These are phyloP conservation scores for Pterocles orientalis DNA, from an alignment of 2,113 vertebrate genomes.

Conservation along the genomic window DNA sequence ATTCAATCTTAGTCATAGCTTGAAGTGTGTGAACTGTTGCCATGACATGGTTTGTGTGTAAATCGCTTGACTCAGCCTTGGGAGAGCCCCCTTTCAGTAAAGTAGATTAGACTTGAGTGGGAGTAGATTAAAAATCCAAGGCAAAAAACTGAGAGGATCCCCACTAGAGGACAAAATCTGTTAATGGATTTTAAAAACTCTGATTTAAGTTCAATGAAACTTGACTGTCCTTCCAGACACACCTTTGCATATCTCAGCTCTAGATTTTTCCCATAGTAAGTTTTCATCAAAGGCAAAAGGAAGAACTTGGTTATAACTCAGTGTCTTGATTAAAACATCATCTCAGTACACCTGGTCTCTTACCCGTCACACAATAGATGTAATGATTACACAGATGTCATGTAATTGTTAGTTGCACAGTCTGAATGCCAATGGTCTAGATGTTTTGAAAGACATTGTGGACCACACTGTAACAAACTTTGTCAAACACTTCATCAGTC, in stretches of 20 bases:
- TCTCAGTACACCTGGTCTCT: not conserved
- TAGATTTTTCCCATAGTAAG: not conserved
- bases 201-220: not conserved
- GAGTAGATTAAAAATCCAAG: not conserved
- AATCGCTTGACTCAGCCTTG: not conserved
- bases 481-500: not conserved
- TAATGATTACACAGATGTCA: not conserved
- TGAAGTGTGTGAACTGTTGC: not conserved
- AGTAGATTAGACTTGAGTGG: not conserved
- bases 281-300: not conserved
- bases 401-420: not conserved
- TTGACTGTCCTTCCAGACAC: not conserved
- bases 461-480: not conserved
- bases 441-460: not conserved
- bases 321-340: not conserved
- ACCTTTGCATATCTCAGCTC: not conserved
- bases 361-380: not conserved
- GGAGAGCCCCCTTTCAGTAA: not conserved
- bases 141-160: rapidly evolving
- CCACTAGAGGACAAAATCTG: not conserved
- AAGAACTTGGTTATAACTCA: not conserved
- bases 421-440: not conserved
- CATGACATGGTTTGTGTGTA: not conserved
- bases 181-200: not conserved
- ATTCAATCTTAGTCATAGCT: not conserved